Percentiles rank a stretch among this genome's conserved stretches.
phyloP scores from a whole-genome alignment of 2,113 vertebrate species.

The Tretioscincus oriximinensis region DNA sequence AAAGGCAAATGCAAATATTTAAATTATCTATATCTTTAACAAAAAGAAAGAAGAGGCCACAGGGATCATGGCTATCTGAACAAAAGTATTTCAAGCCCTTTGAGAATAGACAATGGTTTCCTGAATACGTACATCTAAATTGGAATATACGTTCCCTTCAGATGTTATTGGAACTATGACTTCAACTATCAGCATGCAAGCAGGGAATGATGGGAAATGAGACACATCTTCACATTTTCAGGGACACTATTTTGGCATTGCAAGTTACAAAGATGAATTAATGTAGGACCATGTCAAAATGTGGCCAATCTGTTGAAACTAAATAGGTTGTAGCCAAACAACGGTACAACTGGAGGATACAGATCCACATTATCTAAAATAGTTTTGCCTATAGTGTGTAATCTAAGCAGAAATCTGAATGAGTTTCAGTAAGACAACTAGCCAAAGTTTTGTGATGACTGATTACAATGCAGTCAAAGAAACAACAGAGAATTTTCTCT shows the following conservation, averaged over 20 bases:
- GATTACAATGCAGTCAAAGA: background rate
- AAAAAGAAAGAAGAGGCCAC: background rate
- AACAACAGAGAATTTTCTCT: background rate
- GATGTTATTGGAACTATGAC: too few species aligned
- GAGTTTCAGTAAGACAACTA: background rate
- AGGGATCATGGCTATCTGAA: background rate
- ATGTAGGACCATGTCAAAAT: background rate
- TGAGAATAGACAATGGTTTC: background rate
- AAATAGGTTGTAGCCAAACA: too few species aligned
- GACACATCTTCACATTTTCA: too few species aligned
- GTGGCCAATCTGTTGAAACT: background rate
- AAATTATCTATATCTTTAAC: background rate
- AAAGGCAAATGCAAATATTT: constrained; percentile 28
- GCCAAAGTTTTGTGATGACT: background rate
- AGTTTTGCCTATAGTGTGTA: background rate
- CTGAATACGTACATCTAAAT: background rate
- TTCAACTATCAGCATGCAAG: too few species aligned
- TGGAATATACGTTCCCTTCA: background rate
- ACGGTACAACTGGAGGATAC: background rate
- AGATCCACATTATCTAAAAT: background rate
- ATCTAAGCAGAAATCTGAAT: background rate
- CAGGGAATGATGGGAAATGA: too few species aligned
- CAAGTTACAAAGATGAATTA: too few species aligned
- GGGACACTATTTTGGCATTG: too few species aligned
- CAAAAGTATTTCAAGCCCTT: background rate